Base-by-base conservation (phyloP, 2,888 invertebrate species). In the Iphiclides podalirius region DNA sequence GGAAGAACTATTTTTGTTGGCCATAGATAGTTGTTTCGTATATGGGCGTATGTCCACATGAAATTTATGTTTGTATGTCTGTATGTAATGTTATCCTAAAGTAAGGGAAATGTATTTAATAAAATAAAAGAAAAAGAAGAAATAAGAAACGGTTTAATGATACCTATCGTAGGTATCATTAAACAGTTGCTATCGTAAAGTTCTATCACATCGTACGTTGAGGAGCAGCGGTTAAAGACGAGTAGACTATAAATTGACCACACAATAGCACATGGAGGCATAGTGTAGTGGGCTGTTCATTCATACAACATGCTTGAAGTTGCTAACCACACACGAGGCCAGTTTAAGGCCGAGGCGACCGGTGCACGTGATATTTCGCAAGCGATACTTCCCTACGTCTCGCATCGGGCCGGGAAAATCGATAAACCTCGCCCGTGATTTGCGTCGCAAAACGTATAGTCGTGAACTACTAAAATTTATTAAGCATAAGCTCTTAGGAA, bases 331-430 rank as follows among this genome's bases (percentile, higher is more conserved):
- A 2, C 23, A 2, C 26, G 13, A 35, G 16, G 23, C 12, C 35
- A 9, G 9, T 13, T 15, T 31, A 28, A 26, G 40, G 46, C 34
- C 8, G 31, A 20, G 33, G 33, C 37, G 17, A 2, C 17, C n/a
- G 1, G 11, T 15, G 17, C 41, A 42, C 48, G 42, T 48, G 37
- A 42, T 20, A 17, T 23, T 47, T 42, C 11, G n/a, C 11, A 37
- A 42, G 20, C 41, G 41, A 17, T 17, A 42, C 42, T 48, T 48
- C 42, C 31, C 17, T 7, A 31, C 42, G 7, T 36, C 31, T 6
- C 9, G 8, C 9, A 14, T 13, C 28, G 28, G 28, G 35, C 20
- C 28, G n/a, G 34, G 7, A 28, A 28, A 37, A 44, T 44, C 44
- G 36, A 44, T 44, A 7, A 8, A 26, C 6, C 26, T 26, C 26